Evolutionary conservation across 2,113 vertebrate species (phyloP), one percentile per base, ranked within the genome.

Genomic region (Rattus rattus): DNA sequence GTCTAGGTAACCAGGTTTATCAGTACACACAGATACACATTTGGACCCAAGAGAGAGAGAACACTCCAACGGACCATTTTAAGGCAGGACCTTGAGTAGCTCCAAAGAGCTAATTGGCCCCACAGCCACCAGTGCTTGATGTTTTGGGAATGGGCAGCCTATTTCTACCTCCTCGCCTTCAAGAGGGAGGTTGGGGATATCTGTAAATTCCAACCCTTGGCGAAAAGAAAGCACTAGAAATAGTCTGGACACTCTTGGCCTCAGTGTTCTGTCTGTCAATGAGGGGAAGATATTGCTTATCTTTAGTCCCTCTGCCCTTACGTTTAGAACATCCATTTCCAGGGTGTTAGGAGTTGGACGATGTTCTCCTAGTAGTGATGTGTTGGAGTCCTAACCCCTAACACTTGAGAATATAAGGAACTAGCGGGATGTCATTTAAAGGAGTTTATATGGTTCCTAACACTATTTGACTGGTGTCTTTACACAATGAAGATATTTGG

Each of bases 1-100:
- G 24, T 84, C 86, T 81, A 89, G 77, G 96, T 85, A 97, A 96
- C 83, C 72, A 39, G n/a, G 47, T 84, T 75, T 85, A 90, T 84
- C 70, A 63, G 92, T 56, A 79, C 49, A 56, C 56, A 91, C 39
- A 76, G 49, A 5, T 52, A 65, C 16, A 73, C 43, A 4, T 26
- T 36, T 52, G 73, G 90, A 59, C 77, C 77, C 77, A 91, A 56
- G 92, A 93, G 92, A 95, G 30, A 59, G 5, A 6, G 14, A 90
- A 16, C n/a, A 59, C 47, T 43, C 75, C 24, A 30, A 12, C 47
- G 10, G 8, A 30, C 36, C 8, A 73, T 65, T 85, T 61, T 61
- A 90, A 87, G 33, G 36, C 47, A 88, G 80, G 43, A 94, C 47
- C 67, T 54, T 11, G 76, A 67, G 7, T 13, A 91, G 43, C 67